Percentiles rank a stretch among this genome's conserved stretches.
Conservation (phyloP, 2,888 invertebrate species). For the Archaeoteleia sp. region DNA sequence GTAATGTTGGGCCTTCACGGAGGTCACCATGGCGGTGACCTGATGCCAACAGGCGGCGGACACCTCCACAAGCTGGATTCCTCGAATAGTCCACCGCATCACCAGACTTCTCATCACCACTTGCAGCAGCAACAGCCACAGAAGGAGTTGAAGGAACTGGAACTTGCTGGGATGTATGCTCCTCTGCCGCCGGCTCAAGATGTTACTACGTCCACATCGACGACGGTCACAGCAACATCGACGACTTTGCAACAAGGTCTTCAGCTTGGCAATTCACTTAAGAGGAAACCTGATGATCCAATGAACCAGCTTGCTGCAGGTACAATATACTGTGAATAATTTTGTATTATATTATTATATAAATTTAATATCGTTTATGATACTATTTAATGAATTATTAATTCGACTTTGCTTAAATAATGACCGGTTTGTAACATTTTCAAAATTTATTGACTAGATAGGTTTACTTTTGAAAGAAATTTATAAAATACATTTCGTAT, state of each 20-base stretch:
- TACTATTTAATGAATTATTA: too few relatives aligned
- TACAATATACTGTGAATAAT: too few relatives aligned
- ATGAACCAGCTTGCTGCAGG: slow-evolving; percentile 68
- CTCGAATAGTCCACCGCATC: slow-evolving; percentile 74
- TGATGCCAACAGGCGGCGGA: slow-evolving; percentile 67
- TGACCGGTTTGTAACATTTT: too few relatives aligned
- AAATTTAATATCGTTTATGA: slow-evolving; percentile 24
- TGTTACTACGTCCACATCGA: slow-evolving; percentile 75
- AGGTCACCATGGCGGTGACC: slow-evolving; percentile 70
- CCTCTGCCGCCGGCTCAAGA: slow-evolving; percentile 73
- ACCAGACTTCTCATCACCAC: slow-evolving; percentile 68
- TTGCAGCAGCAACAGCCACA: slow-evolving; percentile 75
- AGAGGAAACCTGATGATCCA: slow-evolving; percentile 69
- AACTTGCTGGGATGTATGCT: slow-evolving; percentile 71
- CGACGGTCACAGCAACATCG: slow-evolving; percentile 70
- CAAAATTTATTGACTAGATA: too few relatives aligned
- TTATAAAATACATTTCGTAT: too few relatives aligned
- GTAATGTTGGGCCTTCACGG: slow-evolving; percentile 81
- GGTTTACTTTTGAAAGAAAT: too few relatives aligned
- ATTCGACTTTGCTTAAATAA: too few relatives aligned
- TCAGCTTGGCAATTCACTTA: slow-evolving; percentile 68
- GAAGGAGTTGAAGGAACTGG: slow-evolving; percentile 72
- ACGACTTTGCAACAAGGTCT: slow-evolving; percentile 71
- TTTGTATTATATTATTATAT: too few relatives aligned
- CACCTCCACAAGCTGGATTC: slow-evolving; percentile 75